Conservation (phyloP, 2,888 invertebrate species). For the Orthosia gracilis region DNA sequence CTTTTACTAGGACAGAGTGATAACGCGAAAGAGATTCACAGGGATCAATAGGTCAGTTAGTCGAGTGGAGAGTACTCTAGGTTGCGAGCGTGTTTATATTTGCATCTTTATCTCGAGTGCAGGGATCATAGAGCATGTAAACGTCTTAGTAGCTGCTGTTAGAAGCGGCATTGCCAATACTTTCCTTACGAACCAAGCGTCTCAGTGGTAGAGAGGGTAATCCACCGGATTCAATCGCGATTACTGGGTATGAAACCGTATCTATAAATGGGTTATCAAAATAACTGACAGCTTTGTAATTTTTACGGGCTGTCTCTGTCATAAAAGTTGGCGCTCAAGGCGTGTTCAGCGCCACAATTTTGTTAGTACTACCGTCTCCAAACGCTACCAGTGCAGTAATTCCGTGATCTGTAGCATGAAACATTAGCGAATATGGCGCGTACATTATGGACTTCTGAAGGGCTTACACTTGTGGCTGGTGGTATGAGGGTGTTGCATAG, state of each 20-base stretch:
- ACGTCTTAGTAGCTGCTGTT: background rate
- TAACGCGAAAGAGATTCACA: conserved; percentile 46
- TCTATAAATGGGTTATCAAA: no score
- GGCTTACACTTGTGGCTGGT: conserved; percentile 18
- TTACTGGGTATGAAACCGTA: no score
- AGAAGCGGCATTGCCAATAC: background rate
- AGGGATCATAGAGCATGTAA: background rate
- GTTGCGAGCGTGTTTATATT: conserved; percentile 52
- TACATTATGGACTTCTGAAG: conserved; percentile 52
- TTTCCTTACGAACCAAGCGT: background rate
- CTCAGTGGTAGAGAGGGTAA: background rate
- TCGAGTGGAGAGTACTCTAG: conserved; percentile 23
- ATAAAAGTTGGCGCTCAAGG: no score
- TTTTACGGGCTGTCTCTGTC: no score
- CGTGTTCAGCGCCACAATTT: no score
- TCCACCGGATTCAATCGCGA: no score
- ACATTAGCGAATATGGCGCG: conserved; percentile 61
- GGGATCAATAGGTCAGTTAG: conserved; percentile 57
- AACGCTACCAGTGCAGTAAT: background rate
- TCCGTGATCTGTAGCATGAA: conserved; percentile 3
- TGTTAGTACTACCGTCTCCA: background rate
- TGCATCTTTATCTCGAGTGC: conserved; percentile 61
- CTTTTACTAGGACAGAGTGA: conserved; percentile 48
- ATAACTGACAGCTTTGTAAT: no score
- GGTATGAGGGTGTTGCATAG: conserved; percentile 2